phyloP scores from a whole-genome alignment of 2,113 vertebrate species.

The Lophotis ruficrista region DNA sequence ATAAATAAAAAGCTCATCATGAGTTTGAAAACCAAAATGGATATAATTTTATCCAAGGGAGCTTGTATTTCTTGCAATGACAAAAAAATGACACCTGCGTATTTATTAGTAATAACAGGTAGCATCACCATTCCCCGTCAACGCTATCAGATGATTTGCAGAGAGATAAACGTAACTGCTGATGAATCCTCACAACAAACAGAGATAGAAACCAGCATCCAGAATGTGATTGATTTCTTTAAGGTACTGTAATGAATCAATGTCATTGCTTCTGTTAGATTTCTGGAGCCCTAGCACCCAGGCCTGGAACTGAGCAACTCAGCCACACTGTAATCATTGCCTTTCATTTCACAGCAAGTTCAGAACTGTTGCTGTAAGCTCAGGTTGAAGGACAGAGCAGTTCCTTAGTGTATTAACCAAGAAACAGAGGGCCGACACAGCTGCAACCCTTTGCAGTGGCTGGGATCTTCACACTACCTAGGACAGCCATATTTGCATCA shows the following conservation, averaged over 20 bases:
- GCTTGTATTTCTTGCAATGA: not conserved
- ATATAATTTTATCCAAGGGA: not conserved
- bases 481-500: not conserved
- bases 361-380: not conserved
- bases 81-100: not conserved
- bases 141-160: not conserved
- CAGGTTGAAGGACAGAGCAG: not conserved
- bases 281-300: not conserved
- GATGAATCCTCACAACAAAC: not conserved
- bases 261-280: not conserved
- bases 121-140: not conserved
- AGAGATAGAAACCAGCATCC: not conserved
- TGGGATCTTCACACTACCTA: not conserved
- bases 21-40: not conserved
- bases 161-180: not conserved
- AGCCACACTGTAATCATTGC: not conserved
- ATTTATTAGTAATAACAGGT: not conserved
- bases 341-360: not conserved
- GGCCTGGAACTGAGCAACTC: not conserved
- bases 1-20: not conserved
- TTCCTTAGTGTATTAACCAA: not conserved
- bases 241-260: not conserved
- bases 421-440: not conserved
- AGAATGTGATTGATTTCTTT: not conserved
- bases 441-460: not conserved